Evolutionary conservation across 1,140 invertebrate species (phyloP).

Genomic region (Sipha flava): DNA sequence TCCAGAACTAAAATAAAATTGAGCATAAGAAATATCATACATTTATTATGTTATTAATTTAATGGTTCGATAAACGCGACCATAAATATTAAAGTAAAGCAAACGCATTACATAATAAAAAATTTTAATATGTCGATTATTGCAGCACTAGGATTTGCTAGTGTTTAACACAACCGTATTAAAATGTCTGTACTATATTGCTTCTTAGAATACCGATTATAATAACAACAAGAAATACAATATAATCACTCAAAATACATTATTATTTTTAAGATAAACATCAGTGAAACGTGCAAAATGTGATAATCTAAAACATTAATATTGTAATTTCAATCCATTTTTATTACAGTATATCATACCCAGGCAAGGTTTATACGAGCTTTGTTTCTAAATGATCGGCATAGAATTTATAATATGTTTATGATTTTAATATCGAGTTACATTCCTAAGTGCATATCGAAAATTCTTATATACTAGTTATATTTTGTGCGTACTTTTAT

Average conservation of each 20-base stretch:
- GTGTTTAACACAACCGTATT: not conserved
- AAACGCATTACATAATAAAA: too few species aligned
- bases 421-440: not conserved
- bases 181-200: not conserved
- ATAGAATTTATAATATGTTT: not conserved
- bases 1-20: too few species aligned
- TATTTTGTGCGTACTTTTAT: not conserved
- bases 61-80: too few species aligned
- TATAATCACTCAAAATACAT: not conserved
- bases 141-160: too few species aligned
- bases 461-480: not conserved
- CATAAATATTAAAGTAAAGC: too few species aligned
- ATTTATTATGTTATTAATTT: too few species aligned
- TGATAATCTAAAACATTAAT: not conserved
- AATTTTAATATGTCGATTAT: too few species aligned
- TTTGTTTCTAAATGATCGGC: not conserved
- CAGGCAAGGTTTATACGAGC: not conserved
- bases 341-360: not conserved
- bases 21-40: too few species aligned
- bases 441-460: not conserved
- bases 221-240: not conserved
- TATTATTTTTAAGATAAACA: not conserved
- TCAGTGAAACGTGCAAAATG: not conserved
- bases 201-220: not conserved
- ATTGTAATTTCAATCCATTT: not conserved